Percentiles rank a stretch among this genome's conserved stretches.
Evolutionary conservation across 2,113 vertebrate species (phyloP).

Genomic region (Macroglossus sobrinus): DNA sequence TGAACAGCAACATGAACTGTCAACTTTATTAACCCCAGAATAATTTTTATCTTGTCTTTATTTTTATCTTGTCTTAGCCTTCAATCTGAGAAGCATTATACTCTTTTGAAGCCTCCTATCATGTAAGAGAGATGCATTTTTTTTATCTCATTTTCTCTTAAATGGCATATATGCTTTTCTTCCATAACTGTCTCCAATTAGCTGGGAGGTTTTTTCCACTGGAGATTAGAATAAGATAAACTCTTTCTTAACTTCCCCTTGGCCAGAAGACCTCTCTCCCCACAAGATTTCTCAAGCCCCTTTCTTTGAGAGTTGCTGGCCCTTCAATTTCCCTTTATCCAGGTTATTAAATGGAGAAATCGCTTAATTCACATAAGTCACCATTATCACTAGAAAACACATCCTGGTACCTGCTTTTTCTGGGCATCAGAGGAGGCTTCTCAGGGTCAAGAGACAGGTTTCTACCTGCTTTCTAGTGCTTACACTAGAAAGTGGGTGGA

Average conservation of each 20-base stretch:
- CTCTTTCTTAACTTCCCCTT: neutral
- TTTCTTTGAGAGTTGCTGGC: neutral
- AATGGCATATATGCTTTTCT: neutral
- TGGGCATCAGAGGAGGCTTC: neutral
- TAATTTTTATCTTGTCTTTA: neutral
- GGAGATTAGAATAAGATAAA: neutral
- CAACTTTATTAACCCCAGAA: neutral
- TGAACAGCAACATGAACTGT: neutral
- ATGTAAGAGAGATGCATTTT: neutral
- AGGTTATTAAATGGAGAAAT: neutral
- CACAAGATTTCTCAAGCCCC: neutral
- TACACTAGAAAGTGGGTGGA: neutral
- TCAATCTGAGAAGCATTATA: neutral
- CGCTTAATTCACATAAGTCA: neutral
- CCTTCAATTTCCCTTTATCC: neutral
- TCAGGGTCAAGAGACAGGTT: neutral
- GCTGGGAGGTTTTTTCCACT: neutral
- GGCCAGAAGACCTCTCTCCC: neutral
- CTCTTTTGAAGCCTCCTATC: neutral
- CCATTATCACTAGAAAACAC: neutral
- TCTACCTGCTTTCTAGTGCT: neutral
- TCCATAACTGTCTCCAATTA: neutral
- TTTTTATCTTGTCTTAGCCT: too few relatives aligned
- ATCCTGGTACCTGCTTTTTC: neutral
- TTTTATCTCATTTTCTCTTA: neutral